Evolutionary conservation across 2,888 invertebrate species (phyloP).

Genomic region (Orchestes rusci): DNA sequence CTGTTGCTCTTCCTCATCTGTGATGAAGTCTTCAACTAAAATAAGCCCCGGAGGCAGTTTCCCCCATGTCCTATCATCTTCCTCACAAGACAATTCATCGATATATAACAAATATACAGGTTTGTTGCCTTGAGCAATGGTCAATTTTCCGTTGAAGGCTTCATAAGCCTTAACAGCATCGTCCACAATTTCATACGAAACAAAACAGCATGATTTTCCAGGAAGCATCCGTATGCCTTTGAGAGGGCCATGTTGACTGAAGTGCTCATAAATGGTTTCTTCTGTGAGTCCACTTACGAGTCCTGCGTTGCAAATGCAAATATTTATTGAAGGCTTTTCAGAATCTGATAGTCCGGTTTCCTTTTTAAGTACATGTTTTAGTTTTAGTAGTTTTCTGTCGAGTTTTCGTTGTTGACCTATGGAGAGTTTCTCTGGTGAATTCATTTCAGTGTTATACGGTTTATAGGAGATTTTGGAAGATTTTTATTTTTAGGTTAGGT

Average conservation of each 20-base stretch:
- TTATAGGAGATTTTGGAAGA: too few relatives aligned
- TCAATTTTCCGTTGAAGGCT: slow-evolving; percentile 53
- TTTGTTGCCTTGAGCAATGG: slow-evolving; percentile 51
- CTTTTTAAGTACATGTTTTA: slow-evolving; percentile 43
- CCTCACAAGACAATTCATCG: slow-evolving; percentile 38
- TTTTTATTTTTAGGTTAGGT: too few relatives aligned
- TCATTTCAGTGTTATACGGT: too few relatives aligned
- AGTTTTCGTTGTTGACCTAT: slow-evolving; percentile 35
- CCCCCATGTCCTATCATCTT: slow-evolving; percentile 36
- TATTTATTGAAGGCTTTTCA: slow-evolving; percentile 46
- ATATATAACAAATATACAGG: slow-evolving; percentile 61
- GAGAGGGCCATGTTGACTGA: slow-evolving; percentile 49
- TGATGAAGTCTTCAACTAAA: slow-evolving; percentile 66
- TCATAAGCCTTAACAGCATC: slow-evolving; percentile 53
- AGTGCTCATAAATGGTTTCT: slow-evolving; percentile 52
- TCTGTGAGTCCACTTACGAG: slow-evolving; percentile 71
- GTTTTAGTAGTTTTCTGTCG: slow-evolving; percentile 44
- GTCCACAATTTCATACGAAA: slow-evolving; percentile 50
- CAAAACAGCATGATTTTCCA: slow-evolving; percentile 75
- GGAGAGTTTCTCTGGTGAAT: too few relatives aligned
- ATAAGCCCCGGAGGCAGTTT: slow-evolving; percentile 61
- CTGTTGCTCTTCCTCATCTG: slow-evolving; percentile 55
- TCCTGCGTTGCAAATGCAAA: slow-evolving; percentile 81
- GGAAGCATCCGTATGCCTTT: slow-evolving; percentile 63
- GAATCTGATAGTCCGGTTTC: slow-evolving; percentile 42